Percentiles rank a stretch among this genome's conserved stretches.
These are phyloP conservation scores for Sebastes reedi DNA, from an alignment of 2,797 vertebrate genomes.

Conservation along the genomic window DNA sequence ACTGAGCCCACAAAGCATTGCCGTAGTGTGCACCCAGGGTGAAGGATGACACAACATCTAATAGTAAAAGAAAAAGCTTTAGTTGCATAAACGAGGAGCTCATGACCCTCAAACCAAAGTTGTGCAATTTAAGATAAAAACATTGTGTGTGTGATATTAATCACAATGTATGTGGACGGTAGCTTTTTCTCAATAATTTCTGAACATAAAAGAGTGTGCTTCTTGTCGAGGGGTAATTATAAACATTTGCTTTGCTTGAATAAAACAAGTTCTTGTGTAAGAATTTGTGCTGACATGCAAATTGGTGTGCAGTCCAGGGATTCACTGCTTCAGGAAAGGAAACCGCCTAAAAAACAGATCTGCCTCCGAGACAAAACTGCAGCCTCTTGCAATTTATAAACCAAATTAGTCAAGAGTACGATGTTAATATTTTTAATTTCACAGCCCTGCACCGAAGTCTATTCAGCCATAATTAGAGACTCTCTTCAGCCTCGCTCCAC, in stretches of 20 bases:
- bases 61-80: neutral
- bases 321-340: conserved; percentile 9
- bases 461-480: conserved; percentile 46
- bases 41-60: conserved; percentile 26
- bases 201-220: neutral
- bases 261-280: conserved; percentile 25
- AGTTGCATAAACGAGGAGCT: neutral
- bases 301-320: conserved; percentile 25
- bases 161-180: neutral
- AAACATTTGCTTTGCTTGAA: conserved; percentile 55
- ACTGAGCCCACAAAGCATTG: conserved; percentile 41
- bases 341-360: conserved; percentile 18
- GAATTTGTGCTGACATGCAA: conserved; percentile 54
- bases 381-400: conserved; percentile 44
- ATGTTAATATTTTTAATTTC: conserved; percentile 55
- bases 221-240: conserved; percentile 36
- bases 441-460: conserved; percentile 32
- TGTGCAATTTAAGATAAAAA: neutral
- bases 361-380: conserved; percentile 49
- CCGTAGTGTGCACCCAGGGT: neutral
- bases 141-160: neutral
- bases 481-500: conserved; percentile 12
- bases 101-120: neutral
- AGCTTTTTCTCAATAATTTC: neutral
- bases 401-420: conserved; percentile 41